These are phyloP conservation scores for Rhinella marina DNA, from an alignment of 2,797 vertebrate genomes.

Conservation along the genomic window DNA sequence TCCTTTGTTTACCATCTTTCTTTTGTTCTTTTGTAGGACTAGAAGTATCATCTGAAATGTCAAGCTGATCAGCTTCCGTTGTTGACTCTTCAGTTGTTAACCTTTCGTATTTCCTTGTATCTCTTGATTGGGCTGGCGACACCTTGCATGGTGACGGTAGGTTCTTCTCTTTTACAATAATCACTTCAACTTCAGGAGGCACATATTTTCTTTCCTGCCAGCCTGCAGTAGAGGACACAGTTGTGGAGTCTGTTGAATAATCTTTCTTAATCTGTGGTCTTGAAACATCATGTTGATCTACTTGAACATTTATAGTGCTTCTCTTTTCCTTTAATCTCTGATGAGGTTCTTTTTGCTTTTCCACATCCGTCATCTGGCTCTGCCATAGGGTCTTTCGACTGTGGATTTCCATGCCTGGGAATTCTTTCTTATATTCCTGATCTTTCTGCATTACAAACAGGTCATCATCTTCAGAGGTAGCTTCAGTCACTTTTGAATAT, in stretches of 20 bases:
- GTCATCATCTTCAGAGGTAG: slow-evolving; percentile 74
- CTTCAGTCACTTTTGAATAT: slow-evolving; percentile 88
- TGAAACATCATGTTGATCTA: slow-evolving; percentile 31
- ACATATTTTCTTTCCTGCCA: slow-evolving; percentile 64
- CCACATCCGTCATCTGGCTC: slow-evolving; percentile 64
- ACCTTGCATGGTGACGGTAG: slow-evolving; percentile 58
- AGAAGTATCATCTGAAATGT: slow-evolving; percentile 16
- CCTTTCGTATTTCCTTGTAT: slow-evolving; percentile 18
- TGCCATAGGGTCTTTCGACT: slow-evolving; percentile 74
- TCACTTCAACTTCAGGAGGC: slow-evolving; percentile 70
- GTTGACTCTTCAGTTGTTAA: background rate
- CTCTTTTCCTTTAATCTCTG: slow-evolving; percentile 21
- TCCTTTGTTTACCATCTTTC: slow-evolving; percentile 1
- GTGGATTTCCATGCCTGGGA: slow-evolving; percentile 78
- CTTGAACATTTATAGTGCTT: slow-evolving; percentile 42
- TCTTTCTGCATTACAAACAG: slow-evolving; percentile 74
- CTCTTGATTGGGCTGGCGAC: slow-evolving; percentile 39
- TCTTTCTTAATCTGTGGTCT: slow-evolving; percentile 62
- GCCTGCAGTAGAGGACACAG: slow-evolving; percentile 43
- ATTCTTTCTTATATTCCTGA: slow-evolving; percentile 76
- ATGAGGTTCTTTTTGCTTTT: background rate
- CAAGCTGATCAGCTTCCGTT: background rate
- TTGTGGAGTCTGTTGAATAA: slow-evolving; percentile 63
- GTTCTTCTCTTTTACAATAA: slow-evolving; percentile 72
- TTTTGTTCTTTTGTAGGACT: slow-evolving; percentile 8